Base-by-base conservation (phyloP, 92 coral and sea anemone species). In the Epizoanthus stellaris region DNA sequence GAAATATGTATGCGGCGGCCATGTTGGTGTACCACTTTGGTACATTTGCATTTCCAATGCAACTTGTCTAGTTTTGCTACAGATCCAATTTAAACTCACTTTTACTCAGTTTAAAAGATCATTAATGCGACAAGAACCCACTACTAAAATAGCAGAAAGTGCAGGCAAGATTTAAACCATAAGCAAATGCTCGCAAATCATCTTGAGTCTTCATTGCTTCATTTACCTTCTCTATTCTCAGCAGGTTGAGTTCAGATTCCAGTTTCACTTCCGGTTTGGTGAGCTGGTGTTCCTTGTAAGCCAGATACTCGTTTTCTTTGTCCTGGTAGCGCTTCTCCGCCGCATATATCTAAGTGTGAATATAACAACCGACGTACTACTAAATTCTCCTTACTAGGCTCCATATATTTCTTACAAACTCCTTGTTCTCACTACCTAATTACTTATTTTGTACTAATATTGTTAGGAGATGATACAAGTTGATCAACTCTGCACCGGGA, bases 241-340 rank as follows among this genome's bases (percentile, higher is more conserved):
- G 81, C 54, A 96, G 95, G 42, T 92, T 91, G 43, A 94, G 87
- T 58, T 95, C 99, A 4, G 98, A 90, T 80, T 93, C 95, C 6
- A 96, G 94, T 75, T 93, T 96, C 63, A 96, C 98, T 89, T 93
- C 99, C 23, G 99, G 99, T 95, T 94, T 96, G 39, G 95, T 89
- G 20, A 96, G 86, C 80, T 96, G 98, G 39, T 92, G 94, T 69
- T 96, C 99, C 80, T 96, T 96, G 89, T 94, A 93, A 36, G 99
- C 82, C 82, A 96, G 87, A 21, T 93, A 91, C 56, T 96, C 99
- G 20, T 92, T 94, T 84, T 94, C 98, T 76, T 92, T 96, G 39
- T 92, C 92, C 77, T 94, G 98, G 69, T 80, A 93, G 57, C 99
- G 98, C 39, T 89, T 96, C 73, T 96, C 98, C 16, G 98, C 95